Percentiles rank a stretch among this genome's conserved stretches.
Evolutionary conservation across 1,140 invertebrate genomes (phyloP).

Genomic region (Tenebrio molitor): DNA sequence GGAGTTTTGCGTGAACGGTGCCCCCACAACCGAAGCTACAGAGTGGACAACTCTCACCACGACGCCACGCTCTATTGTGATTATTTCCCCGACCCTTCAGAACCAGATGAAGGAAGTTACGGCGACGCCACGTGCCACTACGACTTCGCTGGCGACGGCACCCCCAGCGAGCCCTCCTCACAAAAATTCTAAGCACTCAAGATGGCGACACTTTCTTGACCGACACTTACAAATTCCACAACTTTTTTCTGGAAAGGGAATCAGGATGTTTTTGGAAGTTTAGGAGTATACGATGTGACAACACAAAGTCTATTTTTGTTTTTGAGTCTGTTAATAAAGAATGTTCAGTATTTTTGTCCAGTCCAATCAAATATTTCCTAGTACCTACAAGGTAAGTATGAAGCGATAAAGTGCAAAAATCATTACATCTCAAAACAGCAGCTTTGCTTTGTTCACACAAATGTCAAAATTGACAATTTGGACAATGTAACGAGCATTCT

Average conservation of each 20-base stretch:
- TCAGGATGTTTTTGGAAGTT: neutral
- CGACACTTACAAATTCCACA: neutral
- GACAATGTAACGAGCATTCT: no score
- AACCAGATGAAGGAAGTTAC: slow-evolving; percentile 11
- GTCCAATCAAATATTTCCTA: no score
- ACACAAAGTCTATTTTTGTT: neutral
- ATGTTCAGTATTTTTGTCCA: no score
- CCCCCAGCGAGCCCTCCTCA: no score
- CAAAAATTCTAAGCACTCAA: neutral
- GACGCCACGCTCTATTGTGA: neutral
- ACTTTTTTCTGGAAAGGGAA: neutral
- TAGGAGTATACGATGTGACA: neutral
- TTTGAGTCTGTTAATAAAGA: no score
- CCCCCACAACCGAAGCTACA: neutral
- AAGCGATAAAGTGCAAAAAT: no score
- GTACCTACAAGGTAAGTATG: no score
- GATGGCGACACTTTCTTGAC: neutral
- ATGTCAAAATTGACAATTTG: no score
- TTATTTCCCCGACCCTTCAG: neutral
- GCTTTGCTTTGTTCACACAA: no score
- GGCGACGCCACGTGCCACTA: no score
- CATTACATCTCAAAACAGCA: no score
- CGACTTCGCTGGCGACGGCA: no score
- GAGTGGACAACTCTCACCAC: neutral
- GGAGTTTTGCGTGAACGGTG: neutral